Base-by-base conservation (phyloP, 1,140 invertebrate species). In the Lerema accius region DNA sequence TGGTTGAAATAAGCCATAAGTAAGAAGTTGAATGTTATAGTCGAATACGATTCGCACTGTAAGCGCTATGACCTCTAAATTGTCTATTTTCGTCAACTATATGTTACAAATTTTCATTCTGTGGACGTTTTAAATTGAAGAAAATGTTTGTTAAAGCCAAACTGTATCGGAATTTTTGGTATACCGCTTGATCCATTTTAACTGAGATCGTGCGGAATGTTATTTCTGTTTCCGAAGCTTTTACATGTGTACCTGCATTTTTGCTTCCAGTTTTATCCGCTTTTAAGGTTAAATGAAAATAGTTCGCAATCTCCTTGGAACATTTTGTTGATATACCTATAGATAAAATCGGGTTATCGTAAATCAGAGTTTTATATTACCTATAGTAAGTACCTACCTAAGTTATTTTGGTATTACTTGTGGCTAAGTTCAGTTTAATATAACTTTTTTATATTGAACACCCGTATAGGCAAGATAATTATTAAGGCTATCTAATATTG, bases 221-320 rank as follows among this genome's bases (percentile, higher is more conserved):
- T 56, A 43, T 14, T 14, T 23, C 37, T 43, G 40, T 26, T 56
- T 28, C n/a, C 23, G 7, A 50, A 43, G 23, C 32, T 14, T 43
- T 13, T 15, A 55, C 53, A 15, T 45, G 26, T 56, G 14, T 56
- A 56, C 53, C 40, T 45, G 40, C 53, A 45, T 43, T 56, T 26
- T 56, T 56, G 16, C 53, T 56, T 56, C 14, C 32, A 56, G 23
- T 28, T 43, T 56, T 43, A 28, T 43, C 23, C 53, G 19, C 23
- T 42, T 55, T 45, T 45, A 45, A 56, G 40, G 13, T 32, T 56
- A 46, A 46, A 46, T 35, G 42, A 58, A 46, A 58, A 58, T 58
- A 16, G 55, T 58, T 58, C 16, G 40, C 26, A 14, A 58, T 7
- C 42, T 58, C 17, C n/a, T 23, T 46, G 16, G 3, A 1, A 4